These are phyloP conservation scores for Hermatobates lingyangjiaoensis DNA, from an alignment of 1,140 invertebrate species.

Conservation along the genomic window DNA sequence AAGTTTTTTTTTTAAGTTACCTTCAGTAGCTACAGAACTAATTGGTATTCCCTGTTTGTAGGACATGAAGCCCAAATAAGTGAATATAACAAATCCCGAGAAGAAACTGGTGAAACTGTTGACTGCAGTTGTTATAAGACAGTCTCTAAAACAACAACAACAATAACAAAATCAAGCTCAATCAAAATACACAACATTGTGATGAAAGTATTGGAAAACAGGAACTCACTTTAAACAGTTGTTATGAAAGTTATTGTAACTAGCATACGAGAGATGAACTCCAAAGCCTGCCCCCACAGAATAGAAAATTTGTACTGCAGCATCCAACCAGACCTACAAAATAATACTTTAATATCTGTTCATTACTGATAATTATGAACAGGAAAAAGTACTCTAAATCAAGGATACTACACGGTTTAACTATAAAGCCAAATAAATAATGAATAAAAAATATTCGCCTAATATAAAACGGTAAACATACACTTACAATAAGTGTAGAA, in stretches of 20 bases:
- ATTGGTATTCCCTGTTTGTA: constrained; percentile 63
- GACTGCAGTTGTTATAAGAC: constrained; percentile 46
- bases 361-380: not conserved
- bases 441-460: too few relatives aligned
- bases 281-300: constrained; percentile 84
- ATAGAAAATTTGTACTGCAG: constrained; percentile 79
- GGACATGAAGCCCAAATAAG: constrained; percentile 82
- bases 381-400: not conserved
- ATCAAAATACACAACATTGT: not conserved
- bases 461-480: too few relatives aligned
- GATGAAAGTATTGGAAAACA: not conserved
- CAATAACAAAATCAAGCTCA: not conserved
- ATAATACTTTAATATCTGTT: not conserved
- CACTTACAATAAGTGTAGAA: too few relatives aligned
- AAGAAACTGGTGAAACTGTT: constrained; percentile 81
- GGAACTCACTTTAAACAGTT: constrained; percentile 49
- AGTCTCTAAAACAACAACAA: constrained; percentile 37
- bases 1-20: too few relatives aligned
- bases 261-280: constrained; percentile 71
- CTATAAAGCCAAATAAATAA: too few relatives aligned
- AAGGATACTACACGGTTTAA: too few relatives aligned
- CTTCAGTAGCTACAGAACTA: constrained; percentile 68
- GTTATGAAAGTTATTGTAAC: constrained; percentile 74
- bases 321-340: constrained; percentile 74
- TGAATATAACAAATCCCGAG: constrained; percentile 86